Percentiles rank a stretch among this genome's conserved stretches.
Evolutionary conservation across 2,113 vertebrate genomes (phyloP).

Genomic region (Tringa solitaria): DNA sequence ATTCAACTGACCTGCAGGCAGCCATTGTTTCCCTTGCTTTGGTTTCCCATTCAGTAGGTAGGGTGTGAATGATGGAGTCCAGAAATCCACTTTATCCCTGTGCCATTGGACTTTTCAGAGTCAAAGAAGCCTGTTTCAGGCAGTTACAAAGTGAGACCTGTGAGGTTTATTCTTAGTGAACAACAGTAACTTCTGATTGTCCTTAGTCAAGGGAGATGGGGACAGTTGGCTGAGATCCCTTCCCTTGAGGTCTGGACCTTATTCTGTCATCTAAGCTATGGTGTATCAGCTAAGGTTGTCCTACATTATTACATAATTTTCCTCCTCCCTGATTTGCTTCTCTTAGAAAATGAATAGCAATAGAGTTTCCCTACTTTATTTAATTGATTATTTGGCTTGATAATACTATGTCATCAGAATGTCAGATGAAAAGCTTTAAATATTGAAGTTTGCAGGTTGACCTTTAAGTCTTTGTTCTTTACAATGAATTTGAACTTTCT

Average conservation of each 20-base stretch:
- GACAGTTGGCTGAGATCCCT: not conserved
- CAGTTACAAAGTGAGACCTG: not conserved
- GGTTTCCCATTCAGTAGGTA: not conserved
- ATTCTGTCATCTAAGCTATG: accelerated
- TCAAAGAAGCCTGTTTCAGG: not conserved
- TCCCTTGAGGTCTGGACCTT: not conserved
- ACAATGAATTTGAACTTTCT: not conserved
- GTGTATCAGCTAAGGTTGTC: not conserved
- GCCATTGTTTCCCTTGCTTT: not conserved
- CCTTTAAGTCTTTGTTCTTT: not conserved
- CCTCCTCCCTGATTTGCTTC: not conserved
- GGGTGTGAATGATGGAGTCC: accelerated
- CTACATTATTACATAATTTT: not conserved
- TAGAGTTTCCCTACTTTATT: not conserved
- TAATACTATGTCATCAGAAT: not conserved
- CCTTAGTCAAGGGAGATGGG: not conserved
- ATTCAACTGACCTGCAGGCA: not conserved
- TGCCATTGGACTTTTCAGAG: not conserved
- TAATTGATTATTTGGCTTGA: not conserved
- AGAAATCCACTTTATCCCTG: not conserved
- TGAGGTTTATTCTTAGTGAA: not conserved
- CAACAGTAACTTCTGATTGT: not conserved
- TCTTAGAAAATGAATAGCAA: not conserved
- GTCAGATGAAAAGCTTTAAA: not conserved
- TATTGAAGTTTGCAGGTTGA: not conserved